phyloP scores from a whole-genome alignment of 2,797 vertebrate genomes.

The Falco concolor region DNA sequence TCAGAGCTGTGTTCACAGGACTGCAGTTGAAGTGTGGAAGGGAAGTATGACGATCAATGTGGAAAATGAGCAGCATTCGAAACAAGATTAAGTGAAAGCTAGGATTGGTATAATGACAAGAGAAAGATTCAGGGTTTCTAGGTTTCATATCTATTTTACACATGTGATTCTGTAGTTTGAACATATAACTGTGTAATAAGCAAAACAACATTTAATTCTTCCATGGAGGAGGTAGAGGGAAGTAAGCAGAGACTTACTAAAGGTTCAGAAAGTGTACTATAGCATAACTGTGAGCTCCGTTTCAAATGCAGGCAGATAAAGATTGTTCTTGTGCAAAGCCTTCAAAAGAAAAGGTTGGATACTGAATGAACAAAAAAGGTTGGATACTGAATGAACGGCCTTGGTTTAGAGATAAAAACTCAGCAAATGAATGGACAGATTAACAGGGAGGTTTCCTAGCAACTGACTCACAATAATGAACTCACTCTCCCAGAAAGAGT shows the following conservation, averaged over 20 bases:
- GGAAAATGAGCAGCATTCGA: neutral
- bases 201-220: neutral
- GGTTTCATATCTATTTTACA: neutral
- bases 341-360: neutral
- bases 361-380: neutral
- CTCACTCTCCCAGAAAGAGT: neutral
- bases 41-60: neutral
- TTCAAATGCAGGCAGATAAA: neutral
- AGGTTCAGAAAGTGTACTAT: neutral
- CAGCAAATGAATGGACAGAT: neutral
- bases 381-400: neutral
- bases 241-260: neutral
- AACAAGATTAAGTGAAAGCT: neutral
- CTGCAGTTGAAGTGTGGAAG: neutral
- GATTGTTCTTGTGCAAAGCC: neutral
- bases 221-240: neutral
- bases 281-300: neutral
- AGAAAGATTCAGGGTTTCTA: neutral
- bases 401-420: neutral
- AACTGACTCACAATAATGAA: neutral
- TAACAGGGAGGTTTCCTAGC: slow-evolving; percentile 31
- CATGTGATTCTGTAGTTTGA: neutral
- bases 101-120: neutral
- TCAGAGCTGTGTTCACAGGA: neutral
- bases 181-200: neutral